These are phyloP conservation scores for Temnothorax unifasciatus DNA, from an alignment of 2,888 invertebrate genomes.

Conservation along the genomic window DNA sequence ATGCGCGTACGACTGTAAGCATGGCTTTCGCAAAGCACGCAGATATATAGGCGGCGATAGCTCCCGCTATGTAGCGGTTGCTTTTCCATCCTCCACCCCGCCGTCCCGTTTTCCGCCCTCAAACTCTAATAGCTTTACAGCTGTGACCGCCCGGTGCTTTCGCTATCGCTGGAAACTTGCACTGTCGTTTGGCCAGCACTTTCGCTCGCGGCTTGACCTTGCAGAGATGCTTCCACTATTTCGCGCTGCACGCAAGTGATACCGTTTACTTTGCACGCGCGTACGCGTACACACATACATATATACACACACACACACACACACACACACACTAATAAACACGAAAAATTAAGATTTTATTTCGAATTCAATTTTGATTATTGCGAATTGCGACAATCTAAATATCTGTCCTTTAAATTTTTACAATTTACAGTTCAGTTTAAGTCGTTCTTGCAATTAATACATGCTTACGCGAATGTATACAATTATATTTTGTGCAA, in stretches of 20 bases:
- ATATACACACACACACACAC: not conserved
- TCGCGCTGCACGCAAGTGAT: slow-evolving; percentile 44
- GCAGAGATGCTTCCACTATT: slow-evolving; percentile 49
- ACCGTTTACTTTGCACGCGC: slow-evolving; percentile 13
- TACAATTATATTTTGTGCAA: not conserved
- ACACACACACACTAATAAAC: not conserved
- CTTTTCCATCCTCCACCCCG: slow-evolving; percentile 74
- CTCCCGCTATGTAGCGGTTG: slow-evolving; percentile 66
- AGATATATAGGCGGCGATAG: slow-evolving; percentile 64
- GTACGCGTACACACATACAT: not conserved
- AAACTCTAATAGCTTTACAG: slow-evolving; percentile 83
- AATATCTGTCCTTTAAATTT: not conserved
- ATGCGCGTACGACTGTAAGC: slow-evolving; percentile 15
- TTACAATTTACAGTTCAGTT: not conserved
- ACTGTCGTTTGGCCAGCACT: slow-evolving; percentile 82
- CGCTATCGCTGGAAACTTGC: slow-evolving; percentile 85
- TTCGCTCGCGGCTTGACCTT: slow-evolving; percentile 78
- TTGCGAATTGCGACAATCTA: not conserved
- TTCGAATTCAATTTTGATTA: not conserved
- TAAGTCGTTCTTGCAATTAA: not conserved
- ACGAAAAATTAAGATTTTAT: not conserved
- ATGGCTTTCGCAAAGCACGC: slow-evolving; percentile 66
- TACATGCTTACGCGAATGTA: not conserved
- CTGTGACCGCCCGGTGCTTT: slow-evolving; percentile 82
- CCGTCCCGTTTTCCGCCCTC: slow-evolving; percentile 68